Conservation (phyloP, 2,888 invertebrate genomes). For the Hirtodrosophila duncani region DNA sequence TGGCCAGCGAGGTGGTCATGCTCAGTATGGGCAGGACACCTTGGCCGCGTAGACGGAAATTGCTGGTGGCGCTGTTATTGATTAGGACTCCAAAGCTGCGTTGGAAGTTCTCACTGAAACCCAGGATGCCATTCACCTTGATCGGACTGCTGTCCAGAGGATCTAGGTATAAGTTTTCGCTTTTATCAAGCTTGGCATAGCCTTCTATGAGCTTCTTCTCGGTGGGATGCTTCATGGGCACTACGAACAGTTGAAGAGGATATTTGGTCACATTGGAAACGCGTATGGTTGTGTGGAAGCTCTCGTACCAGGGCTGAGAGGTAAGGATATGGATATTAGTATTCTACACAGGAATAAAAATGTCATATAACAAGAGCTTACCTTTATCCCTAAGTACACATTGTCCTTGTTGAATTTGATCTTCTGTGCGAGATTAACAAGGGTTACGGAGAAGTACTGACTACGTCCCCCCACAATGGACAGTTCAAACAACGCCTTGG, state of each 20-base stretch:
- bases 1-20: slow-evolving; percentile 30
- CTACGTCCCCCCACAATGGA: slow-evolving; percentile 60
- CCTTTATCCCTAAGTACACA: slow-evolving; percentile 66
- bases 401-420: slow-evolving; percentile 57
- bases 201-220: slow-evolving; percentile 49
- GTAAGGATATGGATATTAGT: background rate
- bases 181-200: slow-evolving; percentile 44
- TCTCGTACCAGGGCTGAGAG: slow-evolving; percentile 74
- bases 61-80: slow-evolving; percentile 55
- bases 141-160: slow-evolving; percentile 30
- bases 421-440: slow-evolving; percentile 62
- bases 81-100: slow-evolving; percentile 57
- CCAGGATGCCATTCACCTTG: slow-evolving; percentile 56
- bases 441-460: slow-evolving; percentile 51
- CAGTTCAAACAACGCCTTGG: slow-evolving; percentile 56
- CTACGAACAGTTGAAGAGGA: slow-evolving; percentile 38
- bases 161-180: slow-evolving; percentile 36
- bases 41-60: slow-evolving; percentile 62
- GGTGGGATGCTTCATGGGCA: slow-evolving; percentile 1
- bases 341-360: too few relatives aligned
- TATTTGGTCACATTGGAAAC: slow-evolving; percentile 63
- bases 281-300: slow-evolving; percentile 35
- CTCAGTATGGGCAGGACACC: slow-evolving; percentile 71
- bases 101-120: slow-evolving; percentile 63
- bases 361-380: slow-evolving; percentile 21